Evolutionary conservation across 2,888 invertebrate genomes (phyloP), one percentile per base, ranked within the genome.

Genomic region (Loripinus fragilis): DNA sequence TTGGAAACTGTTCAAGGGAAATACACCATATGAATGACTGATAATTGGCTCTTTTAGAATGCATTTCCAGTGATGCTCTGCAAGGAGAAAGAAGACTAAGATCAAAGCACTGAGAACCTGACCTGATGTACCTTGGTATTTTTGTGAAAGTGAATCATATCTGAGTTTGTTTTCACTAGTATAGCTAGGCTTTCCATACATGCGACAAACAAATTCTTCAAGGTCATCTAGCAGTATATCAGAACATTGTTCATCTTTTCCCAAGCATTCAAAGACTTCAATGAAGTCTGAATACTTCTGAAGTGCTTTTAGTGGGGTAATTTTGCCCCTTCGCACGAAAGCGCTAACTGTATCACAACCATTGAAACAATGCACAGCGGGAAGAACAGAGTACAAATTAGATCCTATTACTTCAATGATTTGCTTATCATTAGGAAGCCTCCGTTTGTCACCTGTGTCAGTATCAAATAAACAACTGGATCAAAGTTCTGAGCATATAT

Each of bases 11-110:
- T 35, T 65, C 64, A 17, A 35, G 23, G 33, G 76, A 65, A 28
- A 41, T 23, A 28, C 38, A 48, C 76, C 76, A 76, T 28, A 76
- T 71, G 20, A 64, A 55, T 17, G 66, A 33, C 41, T 76, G 76
- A 45, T 76, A 76, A 28, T 76, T 76, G n/a, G 45, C 70, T 35
- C 70, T 15, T 8, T 25, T 23, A 17, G 45, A 20, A 42, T 76
- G 70, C 76, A 76, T 70, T 25, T 64, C 52, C 3, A 48, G 8
- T 71, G 48, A 60, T 25, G 45, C 45, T 42, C 64, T 64, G 55
- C 71, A 70, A 10, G 71, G 70, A 7, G 55, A 64, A 7, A 71
- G 48, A 23, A 76, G 48, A 52, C 71, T 76, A 52, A 71, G 25
- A 48, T 71, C 75, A 25, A 65, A n/a, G 20, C 20, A 35, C 55